Conservation (phyloP, 2,113 vertebrate species). For the Puma concolor region DNA sequence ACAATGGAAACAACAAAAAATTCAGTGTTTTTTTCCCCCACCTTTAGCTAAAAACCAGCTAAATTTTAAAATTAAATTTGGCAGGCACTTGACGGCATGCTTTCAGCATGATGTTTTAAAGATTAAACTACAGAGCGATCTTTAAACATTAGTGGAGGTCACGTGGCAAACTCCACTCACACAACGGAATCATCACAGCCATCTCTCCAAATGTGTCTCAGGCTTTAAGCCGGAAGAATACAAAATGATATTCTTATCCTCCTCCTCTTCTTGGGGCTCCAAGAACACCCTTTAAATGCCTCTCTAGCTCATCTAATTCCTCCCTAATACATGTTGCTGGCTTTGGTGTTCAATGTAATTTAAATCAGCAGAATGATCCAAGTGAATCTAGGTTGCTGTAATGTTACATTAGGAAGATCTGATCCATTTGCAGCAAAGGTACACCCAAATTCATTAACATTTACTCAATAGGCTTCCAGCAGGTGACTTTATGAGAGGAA, state of each 20-base stretch:
- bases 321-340: slow-evolving; percentile 67
- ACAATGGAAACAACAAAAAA: slow-evolving; percentile 18
- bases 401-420: slow-evolving; percentile 74
- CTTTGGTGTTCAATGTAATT: slow-evolving; percentile 74
- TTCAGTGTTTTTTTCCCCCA: slow-evolving; percentile 25
- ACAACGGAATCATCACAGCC: not conserved
- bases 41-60: slow-evolving; percentile 62
- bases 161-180: slow-evolving; percentile 44
- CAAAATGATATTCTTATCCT: slow-evolving; percentile 17
- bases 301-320: slow-evolving; percentile 59
- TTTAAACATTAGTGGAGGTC: slow-evolving; percentile 70
- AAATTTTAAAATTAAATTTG: slow-evolving; percentile 73
- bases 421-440: slow-evolving; percentile 76
- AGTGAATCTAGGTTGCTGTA: slow-evolving; percentile 73
- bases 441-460: slow-evolving; percentile 79
- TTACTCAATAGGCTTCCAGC: slow-evolving; percentile 79
- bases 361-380: slow-evolving; percentile 74
- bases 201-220: slow-evolving; percentile 1
- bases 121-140: slow-evolving; percentile 57
- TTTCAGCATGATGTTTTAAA: slow-evolving; percentile 73
- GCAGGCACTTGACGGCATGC: slow-evolving; percentile 59
- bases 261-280: slow-evolving; percentile 14
- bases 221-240: not conserved
- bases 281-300: slow-evolving; percentile 55
- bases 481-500: slow-evolving; percentile 75